phyloP scores from a whole-genome alignment of 2,797 vertebrate species.

The Prunella strophiata region DNA sequence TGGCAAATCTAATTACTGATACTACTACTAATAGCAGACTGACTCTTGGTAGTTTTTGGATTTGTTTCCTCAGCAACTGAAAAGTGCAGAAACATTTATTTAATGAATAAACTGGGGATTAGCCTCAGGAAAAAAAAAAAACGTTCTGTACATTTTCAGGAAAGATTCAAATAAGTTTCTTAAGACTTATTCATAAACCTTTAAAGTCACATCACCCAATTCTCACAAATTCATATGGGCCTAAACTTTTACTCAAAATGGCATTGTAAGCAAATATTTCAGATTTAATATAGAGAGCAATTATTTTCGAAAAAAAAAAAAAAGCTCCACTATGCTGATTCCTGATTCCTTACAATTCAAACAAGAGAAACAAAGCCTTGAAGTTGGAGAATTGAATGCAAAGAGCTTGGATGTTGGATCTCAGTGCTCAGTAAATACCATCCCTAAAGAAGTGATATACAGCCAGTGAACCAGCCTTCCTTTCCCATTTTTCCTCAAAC shows the following conservation, averaged over 20 bases:
- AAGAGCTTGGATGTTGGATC: neutral
- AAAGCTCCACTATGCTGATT: neutral
- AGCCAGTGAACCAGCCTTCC: neutral
- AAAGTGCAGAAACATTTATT: neutral
- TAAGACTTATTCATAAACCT: neutral
- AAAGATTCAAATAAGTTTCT: neutral
- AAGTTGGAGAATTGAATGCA: neutral
- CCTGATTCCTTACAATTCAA: neutral
- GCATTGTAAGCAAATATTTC: neutral
- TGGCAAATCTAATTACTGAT: neutral
- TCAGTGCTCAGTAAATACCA: neutral
- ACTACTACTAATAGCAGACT: neutral
- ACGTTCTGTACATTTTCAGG: neutral
- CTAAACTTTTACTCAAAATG: neutral
- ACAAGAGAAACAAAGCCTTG: conserved; percentile 9
- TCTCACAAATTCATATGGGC: neutral
- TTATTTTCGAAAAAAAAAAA: neutral
- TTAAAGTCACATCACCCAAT: neutral
- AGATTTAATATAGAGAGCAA: neutral
- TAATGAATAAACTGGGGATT: neutral
- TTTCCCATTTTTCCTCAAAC: neutral
- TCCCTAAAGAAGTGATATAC: neutral
- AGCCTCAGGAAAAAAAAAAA: neutral
- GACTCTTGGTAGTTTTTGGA: neutral
- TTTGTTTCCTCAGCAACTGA: conserved; percentile 16